Conservation (phyloP, 2,797 vertebrate species). For the Sebastiscus tertius region DNA sequence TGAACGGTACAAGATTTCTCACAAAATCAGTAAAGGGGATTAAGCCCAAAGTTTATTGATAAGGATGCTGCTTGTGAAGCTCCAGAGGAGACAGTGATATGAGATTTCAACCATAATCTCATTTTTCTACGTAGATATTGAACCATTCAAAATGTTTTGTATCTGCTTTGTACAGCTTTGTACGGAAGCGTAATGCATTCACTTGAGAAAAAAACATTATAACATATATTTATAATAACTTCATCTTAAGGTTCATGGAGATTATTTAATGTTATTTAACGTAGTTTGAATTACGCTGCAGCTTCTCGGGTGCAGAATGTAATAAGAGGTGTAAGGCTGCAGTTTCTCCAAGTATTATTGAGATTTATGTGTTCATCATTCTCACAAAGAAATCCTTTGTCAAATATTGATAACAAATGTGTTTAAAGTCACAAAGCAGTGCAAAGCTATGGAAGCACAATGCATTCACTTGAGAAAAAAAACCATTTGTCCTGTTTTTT, state of each 20-base stretch:
- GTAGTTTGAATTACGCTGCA: background rate
- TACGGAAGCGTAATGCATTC: background rate
- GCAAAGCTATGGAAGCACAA: background rate
- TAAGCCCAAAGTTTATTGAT: constrained; percentile 16
- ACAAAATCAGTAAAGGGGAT: constrained; percentile 33
- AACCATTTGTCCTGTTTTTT: background rate
- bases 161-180: background rate
- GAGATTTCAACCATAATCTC: background rate
- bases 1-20: constrained; percentile 5
- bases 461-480: background rate
- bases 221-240: background rate
- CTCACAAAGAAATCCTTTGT: background rate
- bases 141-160: background rate
- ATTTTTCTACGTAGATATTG: background rate
- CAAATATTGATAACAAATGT: background rate
- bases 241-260: background rate
- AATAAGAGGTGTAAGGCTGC: background rate
- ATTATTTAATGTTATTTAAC: background rate
- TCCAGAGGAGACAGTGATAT: background rate
- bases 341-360: background rate
- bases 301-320: background rate
- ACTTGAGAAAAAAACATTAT: background rate
- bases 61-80: constrained; percentile 1
- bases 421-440: background rate
- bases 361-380: background rate